phyloP scores from a whole-genome alignment of 1,140 invertebrate genomes.

The Calliopsis andreniformis region DNA sequence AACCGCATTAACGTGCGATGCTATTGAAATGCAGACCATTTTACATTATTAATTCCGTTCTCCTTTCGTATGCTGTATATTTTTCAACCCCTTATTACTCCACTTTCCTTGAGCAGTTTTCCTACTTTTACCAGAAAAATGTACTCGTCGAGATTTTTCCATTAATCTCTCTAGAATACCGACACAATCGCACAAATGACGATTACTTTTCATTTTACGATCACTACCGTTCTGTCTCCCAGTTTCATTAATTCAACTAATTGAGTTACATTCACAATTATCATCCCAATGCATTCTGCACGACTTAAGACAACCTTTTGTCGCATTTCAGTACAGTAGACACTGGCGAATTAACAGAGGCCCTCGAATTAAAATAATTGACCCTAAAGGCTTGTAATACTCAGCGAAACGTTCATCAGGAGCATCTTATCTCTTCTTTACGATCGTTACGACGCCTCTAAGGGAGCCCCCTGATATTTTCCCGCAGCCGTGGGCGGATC shows the following conservation, averaged over 20 bases:
- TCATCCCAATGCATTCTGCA: neutral
- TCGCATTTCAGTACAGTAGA: neutral
- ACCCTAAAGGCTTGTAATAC: neutral
- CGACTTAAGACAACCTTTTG: neutral
- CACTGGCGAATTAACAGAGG: neutral
- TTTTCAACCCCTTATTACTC: neutral
- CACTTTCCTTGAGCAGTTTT: neutral
- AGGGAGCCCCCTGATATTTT: conserved; percentile 50
- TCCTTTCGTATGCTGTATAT: neutral
- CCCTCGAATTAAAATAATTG: conserved; percentile 13
- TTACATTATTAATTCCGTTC: neutral
- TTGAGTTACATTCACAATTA: neutral
- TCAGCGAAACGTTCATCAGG: neutral
- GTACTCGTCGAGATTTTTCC: no score
- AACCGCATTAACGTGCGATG: neutral
- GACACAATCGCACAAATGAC: no score
- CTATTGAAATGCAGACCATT: neutral
- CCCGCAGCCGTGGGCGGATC: conserved; percentile 36
- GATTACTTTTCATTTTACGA: no score
- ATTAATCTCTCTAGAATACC: no score
- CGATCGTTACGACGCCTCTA: neutral
- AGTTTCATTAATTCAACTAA: neutral
- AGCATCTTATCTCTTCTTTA: conserved; percentile 27
- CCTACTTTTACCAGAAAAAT: neutral
- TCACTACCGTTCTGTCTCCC: no score